phyloP scores from a whole-genome alignment of 2,888 invertebrate genomes.

The Fragum sueziense region DNA sequence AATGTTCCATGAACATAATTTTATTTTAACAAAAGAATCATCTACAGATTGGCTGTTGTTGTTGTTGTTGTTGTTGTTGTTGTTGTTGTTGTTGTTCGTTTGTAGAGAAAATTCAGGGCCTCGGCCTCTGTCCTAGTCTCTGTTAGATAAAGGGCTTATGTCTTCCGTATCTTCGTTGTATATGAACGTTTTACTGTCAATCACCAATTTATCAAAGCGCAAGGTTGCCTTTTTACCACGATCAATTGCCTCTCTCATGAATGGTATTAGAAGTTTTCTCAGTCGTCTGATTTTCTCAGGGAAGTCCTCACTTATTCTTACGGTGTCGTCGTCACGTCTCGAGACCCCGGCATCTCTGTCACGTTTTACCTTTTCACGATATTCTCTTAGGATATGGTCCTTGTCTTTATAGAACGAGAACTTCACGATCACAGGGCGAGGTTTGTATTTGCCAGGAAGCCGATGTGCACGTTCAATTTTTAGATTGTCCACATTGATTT shows the following conservation, averaged over 20 bases:
- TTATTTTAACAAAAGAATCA: background rate
- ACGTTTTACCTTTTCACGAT: background rate
- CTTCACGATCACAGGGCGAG: too few relatives aligned
- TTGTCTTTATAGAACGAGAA: too few relatives aligned
- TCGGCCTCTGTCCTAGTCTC: background rate
- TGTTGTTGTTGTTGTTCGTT: too few relatives aligned
- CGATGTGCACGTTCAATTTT: background rate
- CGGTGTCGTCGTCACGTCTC: background rate
- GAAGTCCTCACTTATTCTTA: slow-evolving; percentile 7
- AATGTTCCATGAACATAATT: slow-evolving; percentile 1
- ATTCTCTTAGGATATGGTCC: background rate
- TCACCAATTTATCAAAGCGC: too few relatives aligned
- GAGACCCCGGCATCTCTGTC: background rate
- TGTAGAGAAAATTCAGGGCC: background rate
- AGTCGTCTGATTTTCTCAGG: background rate
- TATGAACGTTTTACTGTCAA: background rate
- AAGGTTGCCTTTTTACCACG: too few relatives aligned
- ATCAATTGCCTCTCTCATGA: too few relatives aligned
- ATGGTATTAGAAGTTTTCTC: background rate
- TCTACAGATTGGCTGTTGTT: background rate
- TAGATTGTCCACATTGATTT: background rate
- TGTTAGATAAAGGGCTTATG: background rate
- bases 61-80: too few relatives aligned
- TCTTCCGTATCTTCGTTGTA: background rate
- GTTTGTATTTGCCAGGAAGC: background rate